Conservation (phyloP, 2,113 vertebrate species). For the Panurus biarmicus region DNA sequence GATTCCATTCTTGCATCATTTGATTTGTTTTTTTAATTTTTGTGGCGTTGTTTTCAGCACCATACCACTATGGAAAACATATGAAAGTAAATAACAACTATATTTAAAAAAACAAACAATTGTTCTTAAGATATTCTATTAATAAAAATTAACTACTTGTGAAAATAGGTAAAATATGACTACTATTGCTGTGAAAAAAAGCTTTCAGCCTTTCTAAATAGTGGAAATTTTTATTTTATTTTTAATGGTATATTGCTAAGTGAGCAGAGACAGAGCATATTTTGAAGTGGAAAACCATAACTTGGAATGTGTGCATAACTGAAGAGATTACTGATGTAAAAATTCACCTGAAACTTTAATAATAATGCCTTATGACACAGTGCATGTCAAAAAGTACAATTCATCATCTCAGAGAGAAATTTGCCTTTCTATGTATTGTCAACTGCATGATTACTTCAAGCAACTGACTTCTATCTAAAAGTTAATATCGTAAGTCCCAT, state of each 20-base stretch:
- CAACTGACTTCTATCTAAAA: background rate
- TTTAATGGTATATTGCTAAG: background rate
- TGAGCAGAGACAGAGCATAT: background rate
- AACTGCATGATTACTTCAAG: background rate
- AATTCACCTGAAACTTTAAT: background rate
- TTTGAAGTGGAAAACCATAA: background rate
- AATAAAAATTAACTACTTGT: background rate
- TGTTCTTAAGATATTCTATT: background rate
- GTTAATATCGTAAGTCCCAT: background rate
- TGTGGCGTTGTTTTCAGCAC: background rate
- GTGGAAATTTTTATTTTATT: background rate
- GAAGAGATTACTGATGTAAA: background rate
- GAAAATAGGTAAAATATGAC: background rate
- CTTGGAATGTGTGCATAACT: background rate
- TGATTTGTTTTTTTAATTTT: background rate
- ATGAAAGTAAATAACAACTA: background rate
- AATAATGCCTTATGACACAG: background rate
- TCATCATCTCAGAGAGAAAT: background rate
- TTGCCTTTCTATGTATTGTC: background rate
- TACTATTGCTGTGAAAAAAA: background rate
- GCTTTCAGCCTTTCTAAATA: background rate
- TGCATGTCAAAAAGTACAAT: background rate
- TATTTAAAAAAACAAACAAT: background rate
- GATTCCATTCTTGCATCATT: background rate
- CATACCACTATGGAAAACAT: background rate